A percentile compares a stretch with the other conserved stretches of the same genome.
Conservation (phyloP, 2,888 invertebrate genomes). For the Calameuta filiformis region DNA sequence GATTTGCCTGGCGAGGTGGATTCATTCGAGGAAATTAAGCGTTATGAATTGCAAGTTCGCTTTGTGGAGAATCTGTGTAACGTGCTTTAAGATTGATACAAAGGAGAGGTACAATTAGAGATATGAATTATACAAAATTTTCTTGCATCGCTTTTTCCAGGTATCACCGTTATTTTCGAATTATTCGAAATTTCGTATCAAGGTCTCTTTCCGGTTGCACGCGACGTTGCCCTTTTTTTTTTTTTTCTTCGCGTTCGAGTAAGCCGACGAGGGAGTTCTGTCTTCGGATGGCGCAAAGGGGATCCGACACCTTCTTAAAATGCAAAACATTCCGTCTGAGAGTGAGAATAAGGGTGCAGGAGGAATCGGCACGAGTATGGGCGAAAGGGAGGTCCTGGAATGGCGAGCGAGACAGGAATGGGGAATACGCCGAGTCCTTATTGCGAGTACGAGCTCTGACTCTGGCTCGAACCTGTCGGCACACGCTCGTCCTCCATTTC, state of each 20-base stretch:
- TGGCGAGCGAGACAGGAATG: slow-evolving; percentile 19
- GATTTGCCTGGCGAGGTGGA: neutral
- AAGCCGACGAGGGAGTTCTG: slow-evolving; percentile 27
- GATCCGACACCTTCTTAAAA: slow-evolving; percentile 63
- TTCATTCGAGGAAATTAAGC: neutral
- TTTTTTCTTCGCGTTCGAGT: slow-evolving; percentile 19
- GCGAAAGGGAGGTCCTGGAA: neutral
- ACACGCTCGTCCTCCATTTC: neutral
- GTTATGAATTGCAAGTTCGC: neutral
- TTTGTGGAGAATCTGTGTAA: neutral
- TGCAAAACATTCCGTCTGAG: slow-evolving; percentile 60
- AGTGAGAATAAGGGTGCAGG: slow-evolving; percentile 20
- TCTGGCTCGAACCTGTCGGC: slow-evolving; percentile 26
- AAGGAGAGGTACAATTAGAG: neutral
- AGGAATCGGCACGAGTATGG: slow-evolving; percentile 29
- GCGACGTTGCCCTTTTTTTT: slow-evolving; percentile 9
- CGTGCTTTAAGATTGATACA: neutral
- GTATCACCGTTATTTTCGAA: neutral
- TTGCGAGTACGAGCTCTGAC: slow-evolving; percentile 46
- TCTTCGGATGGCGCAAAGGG: slow-evolving; percentile 51
- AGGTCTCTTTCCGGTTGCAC: slow-evolving; percentile 6
- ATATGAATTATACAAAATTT: neutral
- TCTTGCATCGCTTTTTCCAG: neutral
- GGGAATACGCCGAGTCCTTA: slow-evolving; percentile 40
- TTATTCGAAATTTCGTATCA: neutral